Evolutionary conservation across 2,113 vertebrate genomes (phyloP).

Genomic region (Daboia siamensis): DNA sequence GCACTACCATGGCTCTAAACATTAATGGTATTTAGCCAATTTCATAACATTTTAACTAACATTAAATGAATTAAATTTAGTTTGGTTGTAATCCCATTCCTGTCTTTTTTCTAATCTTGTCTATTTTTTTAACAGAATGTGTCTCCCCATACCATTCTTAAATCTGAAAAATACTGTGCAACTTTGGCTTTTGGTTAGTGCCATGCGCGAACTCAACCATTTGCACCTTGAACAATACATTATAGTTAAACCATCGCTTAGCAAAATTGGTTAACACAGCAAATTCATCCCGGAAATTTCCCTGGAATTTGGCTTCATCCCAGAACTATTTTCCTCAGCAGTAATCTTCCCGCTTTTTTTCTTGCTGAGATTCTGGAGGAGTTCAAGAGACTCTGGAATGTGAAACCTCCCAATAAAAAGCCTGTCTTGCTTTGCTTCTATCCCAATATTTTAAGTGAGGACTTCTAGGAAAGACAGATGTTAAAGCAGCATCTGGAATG

Average conservation of each 20-base stretch:
- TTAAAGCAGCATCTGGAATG: background rate
- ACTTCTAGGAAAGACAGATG: constrained; percentile 15
- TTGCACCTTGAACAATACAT: background rate
- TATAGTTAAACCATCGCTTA: background rate
- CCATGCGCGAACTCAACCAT: background rate
- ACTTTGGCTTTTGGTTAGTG: too few species aligned
- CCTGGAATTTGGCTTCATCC: background rate
- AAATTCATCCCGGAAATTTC: background rate
- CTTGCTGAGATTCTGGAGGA: background rate
- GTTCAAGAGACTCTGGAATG: background rate
- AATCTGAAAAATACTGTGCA: too few species aligned
- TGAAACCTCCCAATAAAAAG: background rate
- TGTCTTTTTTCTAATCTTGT: too few species aligned
- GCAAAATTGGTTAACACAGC: background rate
- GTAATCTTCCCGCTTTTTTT: background rate
- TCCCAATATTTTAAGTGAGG: background rate
- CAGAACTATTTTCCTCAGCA: background rate
- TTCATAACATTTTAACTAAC: background rate
- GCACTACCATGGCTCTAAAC: background rate
- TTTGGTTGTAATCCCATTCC: too few species aligned
- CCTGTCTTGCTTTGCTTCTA: background rate
- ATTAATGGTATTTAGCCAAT: background rate
- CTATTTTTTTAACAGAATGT: too few species aligned
- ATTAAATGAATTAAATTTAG: background rate
- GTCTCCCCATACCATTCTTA: too few species aligned